phyloP scores from a whole-genome alignment of 2,113 vertebrate genomes.

The Dissostichus mawsoni region DNA sequence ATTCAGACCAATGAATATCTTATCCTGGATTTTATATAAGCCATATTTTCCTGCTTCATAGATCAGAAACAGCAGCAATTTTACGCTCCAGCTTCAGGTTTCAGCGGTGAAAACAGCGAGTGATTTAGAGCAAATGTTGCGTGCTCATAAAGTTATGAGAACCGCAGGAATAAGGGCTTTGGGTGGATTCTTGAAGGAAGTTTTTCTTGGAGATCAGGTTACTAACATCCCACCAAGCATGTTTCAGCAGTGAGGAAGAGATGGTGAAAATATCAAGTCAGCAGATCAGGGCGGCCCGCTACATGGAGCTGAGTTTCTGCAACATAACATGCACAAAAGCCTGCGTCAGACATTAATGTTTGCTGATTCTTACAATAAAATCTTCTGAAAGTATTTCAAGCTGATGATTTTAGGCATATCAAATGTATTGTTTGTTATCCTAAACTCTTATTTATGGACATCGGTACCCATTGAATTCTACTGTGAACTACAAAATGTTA shows the following conservation, averaged over 20 bases:
- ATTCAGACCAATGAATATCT: not conserved
- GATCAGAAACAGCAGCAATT: constrained; percentile 3
- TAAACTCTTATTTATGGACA: not conserved
- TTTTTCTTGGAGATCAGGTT: constrained; percentile 64
- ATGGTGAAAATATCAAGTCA: constrained; percentile 41
- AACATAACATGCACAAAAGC: constrained; percentile 5
- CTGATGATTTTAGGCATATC: no score
- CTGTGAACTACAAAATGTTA: not conserved
- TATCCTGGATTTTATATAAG: not conserved
- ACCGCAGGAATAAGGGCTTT: constrained; percentile 36
- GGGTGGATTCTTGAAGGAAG: constrained; percentile 49
- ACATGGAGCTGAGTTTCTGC: constrained; percentile 14
- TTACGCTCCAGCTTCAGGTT: constrained; percentile 1
- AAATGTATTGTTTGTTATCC: not conserved
- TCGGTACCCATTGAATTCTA: not conserved
- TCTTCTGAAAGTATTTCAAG: not conserved
- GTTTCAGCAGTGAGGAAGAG: constrained; percentile 33
- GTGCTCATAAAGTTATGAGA: constrained; percentile 1
- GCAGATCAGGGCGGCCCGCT: constrained; percentile 21
- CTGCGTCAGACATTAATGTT: not conserved
- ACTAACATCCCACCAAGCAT: constrained; percentile 38
- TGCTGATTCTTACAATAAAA: not conserved
- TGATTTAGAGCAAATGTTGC: constrained; percentile 36
- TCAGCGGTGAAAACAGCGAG: constrained; percentile 1
- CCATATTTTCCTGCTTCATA: not conserved